Conservation (phyloP, 2,113 vertebrate genomes). For the Salvelinus fontinalis region DNA sequence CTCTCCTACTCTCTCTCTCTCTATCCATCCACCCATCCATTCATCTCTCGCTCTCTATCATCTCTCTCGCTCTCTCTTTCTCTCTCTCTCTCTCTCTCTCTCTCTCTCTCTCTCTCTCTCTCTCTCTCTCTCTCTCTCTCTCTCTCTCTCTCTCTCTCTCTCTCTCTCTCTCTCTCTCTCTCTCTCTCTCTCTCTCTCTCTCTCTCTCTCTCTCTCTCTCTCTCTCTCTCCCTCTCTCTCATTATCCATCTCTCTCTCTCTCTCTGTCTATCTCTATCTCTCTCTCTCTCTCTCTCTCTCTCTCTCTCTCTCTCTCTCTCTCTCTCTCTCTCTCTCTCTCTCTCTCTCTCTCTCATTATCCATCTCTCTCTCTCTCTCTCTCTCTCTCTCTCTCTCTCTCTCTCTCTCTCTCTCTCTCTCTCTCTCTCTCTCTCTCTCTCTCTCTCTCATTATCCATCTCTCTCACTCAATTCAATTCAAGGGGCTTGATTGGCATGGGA, state of each 20-base stretch:
- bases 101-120: neutral
- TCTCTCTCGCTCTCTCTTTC: neutral
- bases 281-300: neutral
- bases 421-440: neutral
- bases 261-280: neutral
- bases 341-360: too few relatives aligned
- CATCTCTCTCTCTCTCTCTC: too few relatives aligned
- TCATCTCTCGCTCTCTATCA: neutral
- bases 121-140: neutral
- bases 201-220: too few relatives aligned
- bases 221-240: too few relatives aligned
- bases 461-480: too few relatives aligned
- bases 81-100: neutral
- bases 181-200: too few relatives aligned
- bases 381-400: neutral
- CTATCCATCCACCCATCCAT: neutral
- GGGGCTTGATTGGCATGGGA: too few relatives aligned
- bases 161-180: neutral
- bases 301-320: neutral
- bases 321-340: too few relatives aligned
- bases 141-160: neutral
- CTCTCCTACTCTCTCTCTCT: neutral
- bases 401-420: neutral
- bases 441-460: too few relatives aligned
- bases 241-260: too few relatives aligned